These are phyloP conservation scores for Acleris laterana DNA, from an alignment of 2,888 invertebrate genomes.

Conservation along the genomic window DNA sequence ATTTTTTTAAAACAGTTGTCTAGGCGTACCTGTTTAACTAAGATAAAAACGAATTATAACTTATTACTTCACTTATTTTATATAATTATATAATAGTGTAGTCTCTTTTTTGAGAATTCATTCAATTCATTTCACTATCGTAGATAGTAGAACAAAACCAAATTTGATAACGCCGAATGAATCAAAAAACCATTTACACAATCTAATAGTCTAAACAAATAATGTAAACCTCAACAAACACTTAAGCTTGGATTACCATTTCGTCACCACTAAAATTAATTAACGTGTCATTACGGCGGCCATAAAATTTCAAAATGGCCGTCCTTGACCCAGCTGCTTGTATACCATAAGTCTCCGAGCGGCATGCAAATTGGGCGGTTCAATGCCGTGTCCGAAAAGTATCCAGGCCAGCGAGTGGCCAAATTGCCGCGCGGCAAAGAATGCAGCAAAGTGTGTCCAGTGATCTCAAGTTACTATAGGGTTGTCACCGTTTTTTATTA, in stretches of 20 bases:
- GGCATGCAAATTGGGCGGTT: slow-evolving; percentile 54
- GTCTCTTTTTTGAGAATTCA: no score
- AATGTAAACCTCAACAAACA: background rate
- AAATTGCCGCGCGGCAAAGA: slow-evolving; percentile 41
- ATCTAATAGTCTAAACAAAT: no score
- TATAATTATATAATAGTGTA: no score
- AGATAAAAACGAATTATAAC: no score
- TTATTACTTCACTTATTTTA: no score
- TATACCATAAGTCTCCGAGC: slow-evolving; percentile 62
- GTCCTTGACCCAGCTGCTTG: slow-evolving; percentile 47
- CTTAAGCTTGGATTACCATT: background rate
- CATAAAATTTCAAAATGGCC: slow-evolving; percentile 60
- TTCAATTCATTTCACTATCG: no score
- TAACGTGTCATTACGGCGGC: slow-evolving; percentile 9
- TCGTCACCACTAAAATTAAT: background rate
- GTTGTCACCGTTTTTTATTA: slow-evolving; percentile 13
- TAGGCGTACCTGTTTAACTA: no score
- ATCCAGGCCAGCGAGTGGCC: slow-evolving; percentile 55
- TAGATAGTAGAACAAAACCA: no score
- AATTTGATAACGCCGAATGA: no score
- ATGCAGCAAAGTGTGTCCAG: slow-evolving; percentile 48
- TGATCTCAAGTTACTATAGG: slow-evolving; percentile 29
- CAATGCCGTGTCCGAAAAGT: slow-evolving; percentile 63
- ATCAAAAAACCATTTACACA: no score
- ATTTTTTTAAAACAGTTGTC: no score